Base-by-base conservation (phyloP, 2,888 invertebrate genomes). In the Herminia tarsipennalis region DNA sequence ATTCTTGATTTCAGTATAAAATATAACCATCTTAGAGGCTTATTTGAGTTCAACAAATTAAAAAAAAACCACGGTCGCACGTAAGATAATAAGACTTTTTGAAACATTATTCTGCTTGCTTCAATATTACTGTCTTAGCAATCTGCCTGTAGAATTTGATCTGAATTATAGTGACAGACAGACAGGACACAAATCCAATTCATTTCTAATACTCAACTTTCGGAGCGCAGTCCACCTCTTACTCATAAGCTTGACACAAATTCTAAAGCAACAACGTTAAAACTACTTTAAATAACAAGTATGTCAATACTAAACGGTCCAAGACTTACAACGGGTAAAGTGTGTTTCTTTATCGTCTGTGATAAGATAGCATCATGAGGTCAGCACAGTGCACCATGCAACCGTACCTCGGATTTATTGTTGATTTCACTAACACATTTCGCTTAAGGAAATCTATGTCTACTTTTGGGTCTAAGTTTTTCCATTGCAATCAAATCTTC, bases 331-430 rank as follows among this genome's bases (percentile, higher is more conserved):
- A 60, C 58, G 58, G 46, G 63, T 54, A 55, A 57, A 66, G 63
- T 66, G 66, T 66, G 67, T 71, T 70, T 55, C 62, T 66, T 74
- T 78, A 78, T 78, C 77, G 67, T 52, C 39, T 35, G 38, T 72
- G 78, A 79, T 79, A 79, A 78, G 78, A 78, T 79, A 72, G 63
- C 54, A 74, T 72, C 70, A 56, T 40, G 61, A 60, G 76, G 78
- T 78, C 76, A 72, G 59, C 57, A 46, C 52, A 58, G 70, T 70
- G 59, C 69, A 70, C 46, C 54, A 40, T 40, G 43, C 34, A 27
- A 37, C 37, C 45, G 44, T 51, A 58, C 30, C 34, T 44, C 20
- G 28, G 56, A 66, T 63, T 66, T 66, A 64, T 56, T 56, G 56
- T 56, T 56, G 60, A 53, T 64, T 59, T 66, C 56, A 56, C 56